Percentiles rank a stretch among this genome's conserved stretches.
phyloP scores from a whole-genome alignment of 1,140 invertebrate species.

The Drosophila equinoxialis region DNA sequence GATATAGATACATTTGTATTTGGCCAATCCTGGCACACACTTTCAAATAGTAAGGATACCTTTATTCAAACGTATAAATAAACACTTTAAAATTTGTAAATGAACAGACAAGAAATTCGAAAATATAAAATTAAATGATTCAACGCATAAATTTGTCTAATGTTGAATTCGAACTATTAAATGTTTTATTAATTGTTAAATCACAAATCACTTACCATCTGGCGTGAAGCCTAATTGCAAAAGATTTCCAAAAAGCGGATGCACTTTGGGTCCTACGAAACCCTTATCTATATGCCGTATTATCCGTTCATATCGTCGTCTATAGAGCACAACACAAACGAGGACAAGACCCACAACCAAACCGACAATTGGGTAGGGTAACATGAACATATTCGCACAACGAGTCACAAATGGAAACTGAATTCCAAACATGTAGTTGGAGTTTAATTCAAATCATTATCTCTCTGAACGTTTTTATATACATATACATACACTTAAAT shows the following conservation, averaged over 20 bases:
- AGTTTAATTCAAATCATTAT: slow-evolving; percentile 2
- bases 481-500: no score
- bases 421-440: neutral
- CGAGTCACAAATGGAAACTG: slow-evolving; percentile 26
- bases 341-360: slow-evolving; percentile 15
- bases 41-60: no score
- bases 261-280: slow-evolving; percentile 29
- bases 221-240: slow-evolving; percentile 46
- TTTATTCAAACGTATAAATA: no score
- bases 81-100: no score
- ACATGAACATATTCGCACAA: slow-evolving; percentile 31
- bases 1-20: no score
- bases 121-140: no score
- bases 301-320: slow-evolving; percentile 18
- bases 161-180: no score
- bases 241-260: slow-evolving; percentile 40
- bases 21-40: no score
- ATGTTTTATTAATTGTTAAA: no score
- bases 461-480: neutral
- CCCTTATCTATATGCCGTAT: slow-evolving; percentile 26
- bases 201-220: slow-evolving; percentile 30
- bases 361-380: slow-evolving; percentile 12
- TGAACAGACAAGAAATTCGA: no score
- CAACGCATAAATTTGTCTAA: no score
- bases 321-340: slow-evolving; percentile 13